Percentiles rank a stretch among this genome's conserved stretches.
Conservation (phyloP, 2,797 vertebrate genomes). For the Mallotus villosus region DNA sequence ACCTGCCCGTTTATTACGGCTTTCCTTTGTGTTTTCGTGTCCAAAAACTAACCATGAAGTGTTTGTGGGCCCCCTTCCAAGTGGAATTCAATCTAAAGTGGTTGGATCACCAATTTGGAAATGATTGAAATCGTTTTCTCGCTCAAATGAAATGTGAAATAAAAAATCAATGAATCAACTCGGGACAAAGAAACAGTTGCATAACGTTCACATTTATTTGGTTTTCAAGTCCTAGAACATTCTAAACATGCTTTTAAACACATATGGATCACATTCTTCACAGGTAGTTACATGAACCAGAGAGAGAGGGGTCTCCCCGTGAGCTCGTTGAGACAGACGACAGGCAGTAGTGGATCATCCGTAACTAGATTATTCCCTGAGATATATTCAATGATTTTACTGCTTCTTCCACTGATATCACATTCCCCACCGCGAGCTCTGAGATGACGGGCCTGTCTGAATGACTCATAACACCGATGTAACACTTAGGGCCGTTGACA, state of each 20-base stretch:
- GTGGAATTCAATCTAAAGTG: no score
- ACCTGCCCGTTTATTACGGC: no score
- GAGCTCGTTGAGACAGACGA: slow-evolving; percentile 56
- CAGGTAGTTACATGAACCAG: slow-evolving; percentile 96
- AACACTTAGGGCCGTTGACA: slow-evolving; percentile 15
- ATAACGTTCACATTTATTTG: slow-evolving; percentile 99
- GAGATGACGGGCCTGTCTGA: slow-evolving; percentile 24
- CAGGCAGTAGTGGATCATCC: slow-evolving; percentile 30
- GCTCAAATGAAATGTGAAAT: slow-evolving; percentile 23
- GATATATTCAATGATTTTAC: slow-evolving; percentile 35
- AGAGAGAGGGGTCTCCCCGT: slow-evolving; percentile 71
- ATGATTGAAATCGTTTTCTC: no score
- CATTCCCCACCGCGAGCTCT: slow-evolving; percentile 37
- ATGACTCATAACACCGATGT: slow-evolving; percentile 1
- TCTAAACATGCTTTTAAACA: slow-evolving; percentile 98
- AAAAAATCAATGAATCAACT: slow-evolving; percentile 26
- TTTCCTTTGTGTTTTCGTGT: no score
- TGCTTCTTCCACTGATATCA: slow-evolving; percentile 14
- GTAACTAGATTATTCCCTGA: slow-evolving; percentile 60
- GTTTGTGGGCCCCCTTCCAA: no score
- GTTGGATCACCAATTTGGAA: no score
- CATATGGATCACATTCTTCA: slow-evolving; percentile 96
- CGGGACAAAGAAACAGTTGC: slow-evolving; percentile 65
- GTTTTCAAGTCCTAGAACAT: slow-evolving; percentile 95
- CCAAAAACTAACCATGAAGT: no score